Percentiles rank a stretch among this genome's conserved stretches.
Evolutionary conservation across 2,113 vertebrate genomes (phyloP).

Genomic region (Anthoscopus minutus): DNA sequence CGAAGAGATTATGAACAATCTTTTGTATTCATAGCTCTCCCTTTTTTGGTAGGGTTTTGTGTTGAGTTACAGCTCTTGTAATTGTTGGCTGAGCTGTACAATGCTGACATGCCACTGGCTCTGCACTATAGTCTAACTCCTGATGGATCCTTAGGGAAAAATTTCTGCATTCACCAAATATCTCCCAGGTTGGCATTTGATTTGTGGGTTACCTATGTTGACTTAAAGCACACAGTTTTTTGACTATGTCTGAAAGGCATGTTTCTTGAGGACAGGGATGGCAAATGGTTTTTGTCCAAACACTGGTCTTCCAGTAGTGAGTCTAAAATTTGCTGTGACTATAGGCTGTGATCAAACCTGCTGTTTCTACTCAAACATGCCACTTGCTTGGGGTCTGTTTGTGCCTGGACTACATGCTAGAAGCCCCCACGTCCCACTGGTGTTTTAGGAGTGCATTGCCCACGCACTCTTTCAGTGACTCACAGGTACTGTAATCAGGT

Average conservation of each 20-base stretch:
- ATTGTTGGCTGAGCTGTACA: not conserved
- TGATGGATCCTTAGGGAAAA: not conserved
- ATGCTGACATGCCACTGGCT: not conserved
- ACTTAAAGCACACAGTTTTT: not conserved
- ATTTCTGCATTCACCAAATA: not conserved
- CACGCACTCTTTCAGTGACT: not conserved
- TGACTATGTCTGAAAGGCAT: accelerated
- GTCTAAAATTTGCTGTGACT: not conserved
- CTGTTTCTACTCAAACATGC: not conserved
- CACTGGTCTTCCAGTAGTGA: not conserved
- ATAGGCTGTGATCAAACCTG: not conserved
- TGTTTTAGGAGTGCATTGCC: not conserved
- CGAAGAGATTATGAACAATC: not conserved
- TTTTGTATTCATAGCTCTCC: not conserved
- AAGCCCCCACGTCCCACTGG: not conserved
- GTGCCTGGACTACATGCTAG: not conserved
- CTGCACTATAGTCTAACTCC: not conserved
- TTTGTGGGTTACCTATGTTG: not conserved
- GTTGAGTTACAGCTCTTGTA: not conserved
- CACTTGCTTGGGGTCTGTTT: not conserved
- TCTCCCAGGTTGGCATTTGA: not conserved
- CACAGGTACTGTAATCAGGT: not conserved
- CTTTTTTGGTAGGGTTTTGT: not conserved
- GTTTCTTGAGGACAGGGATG: not conserved
- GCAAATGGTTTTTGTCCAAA: not conserved